These are phyloP conservation scores for Nemopilema nomurai DNA, from an alignment of 30 jellyfish, hydroid and myxozoan species.

Conservation along the genomic window DNA sequence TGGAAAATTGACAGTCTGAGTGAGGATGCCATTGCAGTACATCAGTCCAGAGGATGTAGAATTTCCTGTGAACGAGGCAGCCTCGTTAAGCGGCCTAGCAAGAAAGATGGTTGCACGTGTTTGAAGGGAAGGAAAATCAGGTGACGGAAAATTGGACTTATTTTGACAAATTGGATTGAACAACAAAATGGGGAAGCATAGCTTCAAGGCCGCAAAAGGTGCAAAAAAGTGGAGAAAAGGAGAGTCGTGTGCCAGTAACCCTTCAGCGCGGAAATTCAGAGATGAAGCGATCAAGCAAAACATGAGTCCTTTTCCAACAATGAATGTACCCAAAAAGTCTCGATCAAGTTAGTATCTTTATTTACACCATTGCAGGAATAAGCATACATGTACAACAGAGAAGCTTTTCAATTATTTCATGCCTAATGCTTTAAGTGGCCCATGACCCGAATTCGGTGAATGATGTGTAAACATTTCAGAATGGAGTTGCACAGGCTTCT, in stretches of 20 bases:
- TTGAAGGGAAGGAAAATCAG: not conserved
- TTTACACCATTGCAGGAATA: no score
- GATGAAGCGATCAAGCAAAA: not conserved
- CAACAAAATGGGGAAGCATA: conserved; percentile 47
- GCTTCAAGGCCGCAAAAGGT: conserved; percentile 14
- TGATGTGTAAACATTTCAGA: no score
- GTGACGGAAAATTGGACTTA: not conserved
- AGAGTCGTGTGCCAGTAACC: conserved; percentile 93
- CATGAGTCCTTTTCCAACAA: not conserved
- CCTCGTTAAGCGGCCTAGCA: not conserved
- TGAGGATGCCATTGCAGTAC: not conserved
- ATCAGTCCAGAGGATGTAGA: not conserved
- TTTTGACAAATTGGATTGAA: not conserved
- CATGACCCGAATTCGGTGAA: no score
- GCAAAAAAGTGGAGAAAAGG: conserved; percentile 81
- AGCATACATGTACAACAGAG: no score
- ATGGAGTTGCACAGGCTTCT: no score
- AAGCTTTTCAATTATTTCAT: no score
- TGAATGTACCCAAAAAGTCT: not conserved
- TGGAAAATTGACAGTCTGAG: not conserved
- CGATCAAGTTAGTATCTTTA: not conserved
- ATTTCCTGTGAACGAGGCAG: not conserved
- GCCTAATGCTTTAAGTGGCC: no score
- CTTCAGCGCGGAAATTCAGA: conserved; percentile 14
- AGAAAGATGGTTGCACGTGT: not conserved